phyloP scores from a whole-genome alignment of 2,888 invertebrate genomes.

The Parnassius glacialis region DNA sequence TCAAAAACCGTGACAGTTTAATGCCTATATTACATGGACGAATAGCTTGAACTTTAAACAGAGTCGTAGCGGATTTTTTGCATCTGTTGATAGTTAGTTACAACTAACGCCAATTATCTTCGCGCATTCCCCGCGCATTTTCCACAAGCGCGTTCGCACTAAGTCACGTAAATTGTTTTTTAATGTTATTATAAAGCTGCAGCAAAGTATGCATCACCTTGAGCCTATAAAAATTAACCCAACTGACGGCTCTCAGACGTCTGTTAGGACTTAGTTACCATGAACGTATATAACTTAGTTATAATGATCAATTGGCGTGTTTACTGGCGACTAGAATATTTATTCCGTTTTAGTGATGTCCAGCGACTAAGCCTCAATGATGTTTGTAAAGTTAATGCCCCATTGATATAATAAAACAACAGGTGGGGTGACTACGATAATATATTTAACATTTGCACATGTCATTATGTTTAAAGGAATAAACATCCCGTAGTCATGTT shows the following conservation, averaged over 20 bases:
- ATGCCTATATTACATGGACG: not conserved
- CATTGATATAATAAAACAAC: not conserved
- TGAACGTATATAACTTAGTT: not conserved
- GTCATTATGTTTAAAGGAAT: not conserved
- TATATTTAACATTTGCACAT: not conserved
- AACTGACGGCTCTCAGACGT: not conserved
- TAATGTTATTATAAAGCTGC: not conserved
- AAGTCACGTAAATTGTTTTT: constrained; percentile 9
- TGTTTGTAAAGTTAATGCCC: not conserved
- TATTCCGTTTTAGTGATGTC: not conserved
- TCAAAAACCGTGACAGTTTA: too few relatives aligned
- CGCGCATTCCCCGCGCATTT: not conserved
- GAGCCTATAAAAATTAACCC: not conserved
- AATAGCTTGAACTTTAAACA: constrained; percentile 12
- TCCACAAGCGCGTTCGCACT: constrained; percentile 3
- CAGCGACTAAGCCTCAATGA: not conserved
- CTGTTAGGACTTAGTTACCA: not conserved
- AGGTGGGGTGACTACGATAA: not conserved
- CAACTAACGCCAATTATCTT: not conserved
- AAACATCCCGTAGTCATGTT: not conserved
- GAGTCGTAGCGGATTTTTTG: not conserved
- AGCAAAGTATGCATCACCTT: constrained; percentile 11
- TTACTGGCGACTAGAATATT: constrained; percentile 5
- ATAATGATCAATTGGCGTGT: not conserved
- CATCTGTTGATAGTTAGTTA: not conserved